phyloP scores from a whole-genome alignment of 2,888 invertebrate genomes.

The Diabrotica balteata region DNA sequence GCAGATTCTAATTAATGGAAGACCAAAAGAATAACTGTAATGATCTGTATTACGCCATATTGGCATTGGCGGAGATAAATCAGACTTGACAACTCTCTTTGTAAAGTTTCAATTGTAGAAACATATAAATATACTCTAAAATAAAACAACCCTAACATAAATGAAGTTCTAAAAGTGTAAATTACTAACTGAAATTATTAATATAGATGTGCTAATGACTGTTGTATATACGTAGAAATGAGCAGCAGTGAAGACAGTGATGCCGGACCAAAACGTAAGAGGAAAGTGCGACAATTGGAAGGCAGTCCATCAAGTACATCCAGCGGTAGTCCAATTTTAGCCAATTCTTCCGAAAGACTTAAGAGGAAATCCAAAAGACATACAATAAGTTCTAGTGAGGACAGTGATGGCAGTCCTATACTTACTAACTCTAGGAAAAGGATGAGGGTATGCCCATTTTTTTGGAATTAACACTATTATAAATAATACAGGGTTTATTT shows the following conservation, averaged over 20 bases:
- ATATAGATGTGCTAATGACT: conserved; percentile 1
- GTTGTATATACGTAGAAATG: conserved; percentile 6
- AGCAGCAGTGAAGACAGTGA: conserved; percentile 55
- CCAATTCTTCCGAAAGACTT: conserved; percentile 27
- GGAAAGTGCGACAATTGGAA: conserved; percentile 47
- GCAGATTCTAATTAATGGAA: neutral
- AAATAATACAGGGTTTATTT: no score
- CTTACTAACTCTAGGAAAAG: conserved; percentile 39
- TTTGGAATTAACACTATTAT: neutral
- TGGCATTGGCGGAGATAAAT: conserved; percentile 16
- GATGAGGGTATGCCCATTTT: conserved; percentile 41
- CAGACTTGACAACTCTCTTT: conserved; percentile 17
- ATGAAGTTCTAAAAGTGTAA: neutral
- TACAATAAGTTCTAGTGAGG: conserved; percentile 35
- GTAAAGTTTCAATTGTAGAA: conserved; percentile 11
- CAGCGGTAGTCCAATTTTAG: conserved; percentile 43
- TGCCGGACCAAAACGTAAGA: conserved; percentile 45
- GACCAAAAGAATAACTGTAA: conserved; percentile 2
- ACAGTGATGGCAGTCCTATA: conserved; percentile 53
- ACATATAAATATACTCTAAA: conserved; percentile 1
- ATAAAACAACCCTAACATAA: neutral
- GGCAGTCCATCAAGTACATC: conserved; percentile 45
- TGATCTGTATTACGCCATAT: conserved; percentile 19
- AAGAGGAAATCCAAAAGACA: conserved; percentile 31
- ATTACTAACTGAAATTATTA: neutral